Evolutionary conservation across 2,888 invertebrate species (phyloP).

Genomic region (Pyrgus malvae): DNA sequence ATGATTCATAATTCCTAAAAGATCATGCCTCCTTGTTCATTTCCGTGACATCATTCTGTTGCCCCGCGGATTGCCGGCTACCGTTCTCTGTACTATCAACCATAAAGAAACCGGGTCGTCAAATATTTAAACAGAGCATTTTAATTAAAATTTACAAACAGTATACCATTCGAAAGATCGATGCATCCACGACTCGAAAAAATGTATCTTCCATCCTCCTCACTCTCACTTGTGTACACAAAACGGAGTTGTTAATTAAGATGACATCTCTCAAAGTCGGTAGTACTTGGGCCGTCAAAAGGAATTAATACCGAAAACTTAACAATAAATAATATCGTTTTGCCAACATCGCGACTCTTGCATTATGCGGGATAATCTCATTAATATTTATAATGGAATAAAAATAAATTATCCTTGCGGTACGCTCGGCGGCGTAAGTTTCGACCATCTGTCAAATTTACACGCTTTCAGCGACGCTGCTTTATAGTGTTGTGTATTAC

Average conservation of each 20-base stretch:
- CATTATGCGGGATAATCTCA: constrained; percentile 55
- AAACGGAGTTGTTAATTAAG: constrained; percentile 24
- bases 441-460: constrained; percentile 37
- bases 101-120: no score
- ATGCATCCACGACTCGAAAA: constrained; percentile 9
- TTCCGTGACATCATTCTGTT: no score
- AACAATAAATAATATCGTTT: constrained; percentile 47
- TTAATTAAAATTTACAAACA: constrained; percentile 17
- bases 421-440: constrained; percentile 39
- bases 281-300: constrained; percentile 12
- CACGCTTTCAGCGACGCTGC: constrained; percentile 5
- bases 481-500: neutral
- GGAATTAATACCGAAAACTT: constrained; percentile 40
- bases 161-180: constrained; percentile 5
- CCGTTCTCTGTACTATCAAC: no score
- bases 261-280: constrained; percentile 22
- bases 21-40: no score
- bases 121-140: neutral
- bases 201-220: neutral
- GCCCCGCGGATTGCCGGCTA: no score
- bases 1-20: no score
- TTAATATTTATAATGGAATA: constrained; percentile 58
- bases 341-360: constrained; percentile 48
- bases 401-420: constrained; percentile 51
- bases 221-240: constrained; percentile 5